A percentile compares a stretch with the other conserved stretches of the same genome.
These are phyloP conservation scores for Varanus komodoensis DNA, from an alignment of 2,113 vertebrate genomes.

Conservation along the genomic window DNA sequence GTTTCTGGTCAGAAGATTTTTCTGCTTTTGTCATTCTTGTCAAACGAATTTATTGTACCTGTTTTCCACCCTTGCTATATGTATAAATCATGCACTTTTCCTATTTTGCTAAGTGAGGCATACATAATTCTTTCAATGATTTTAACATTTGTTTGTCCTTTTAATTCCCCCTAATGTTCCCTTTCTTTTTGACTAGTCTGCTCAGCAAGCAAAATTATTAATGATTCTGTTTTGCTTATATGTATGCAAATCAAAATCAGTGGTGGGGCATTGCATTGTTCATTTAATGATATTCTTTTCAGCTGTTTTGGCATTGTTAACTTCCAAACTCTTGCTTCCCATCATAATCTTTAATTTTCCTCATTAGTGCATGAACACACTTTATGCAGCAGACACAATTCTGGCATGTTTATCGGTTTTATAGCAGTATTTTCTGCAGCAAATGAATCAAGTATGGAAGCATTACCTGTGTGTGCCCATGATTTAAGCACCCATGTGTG, in stretches of 20 bases:
- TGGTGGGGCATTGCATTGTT: neutral
- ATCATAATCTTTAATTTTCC: conserved; percentile 4
- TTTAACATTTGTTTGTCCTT: too few relatives aligned
- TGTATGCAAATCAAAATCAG: neutral
- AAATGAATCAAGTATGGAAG: neutral
- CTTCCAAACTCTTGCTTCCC: neutral
- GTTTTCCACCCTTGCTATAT: too few relatives aligned
- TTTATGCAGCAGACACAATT: neutral
- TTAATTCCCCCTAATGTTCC: too few relatives aligned
- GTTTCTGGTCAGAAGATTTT: too few relatives aligned
- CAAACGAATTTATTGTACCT: too few relatives aligned
- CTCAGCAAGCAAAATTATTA: neutral
- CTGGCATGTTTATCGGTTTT: neutral
- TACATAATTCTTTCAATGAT: too few relatives aligned
- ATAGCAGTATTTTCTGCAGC: neutral
- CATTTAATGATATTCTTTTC: neutral
- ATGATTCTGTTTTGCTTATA: neutral
- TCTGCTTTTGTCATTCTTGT: too few relatives aligned
- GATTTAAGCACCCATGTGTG: neutral
- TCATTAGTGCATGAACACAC: neutral
- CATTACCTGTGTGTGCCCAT: too few relatives aligned
- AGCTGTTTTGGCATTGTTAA: neutral
- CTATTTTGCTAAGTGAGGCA: too few relatives aligned
- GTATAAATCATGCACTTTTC: too few relatives aligned
- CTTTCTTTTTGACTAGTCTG: too few relatives aligned